Evolutionary conservation across 2,797 vertebrate species (phyloP), one percentile per base, ranked within the genome.

Genomic region (Gymnopithys bicolor): DNA sequence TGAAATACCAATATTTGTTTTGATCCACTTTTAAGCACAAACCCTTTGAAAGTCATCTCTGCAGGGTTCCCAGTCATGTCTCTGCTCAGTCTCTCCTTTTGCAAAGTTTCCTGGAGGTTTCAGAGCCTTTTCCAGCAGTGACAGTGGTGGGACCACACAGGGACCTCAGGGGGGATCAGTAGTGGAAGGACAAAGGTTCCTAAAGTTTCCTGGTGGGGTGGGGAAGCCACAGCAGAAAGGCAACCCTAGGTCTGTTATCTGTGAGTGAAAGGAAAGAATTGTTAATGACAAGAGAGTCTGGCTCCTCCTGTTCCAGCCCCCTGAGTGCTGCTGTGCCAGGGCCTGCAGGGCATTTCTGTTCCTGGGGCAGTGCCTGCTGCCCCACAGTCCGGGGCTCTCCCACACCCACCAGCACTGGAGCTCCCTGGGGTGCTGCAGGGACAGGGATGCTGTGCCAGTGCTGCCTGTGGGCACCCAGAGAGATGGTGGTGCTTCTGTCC

Each of bases 311-410:
- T 41, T 41, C 6, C 41, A 41, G 41, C 41, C 16, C 15, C 41
- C 11, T 0, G 0, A n/a, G 66, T 32, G n/a, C 22, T 52, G n/a
- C 35, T 27, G 37, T 37, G 23, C 24, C 7, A 10, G 51, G 3
- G 5, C 41, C 32, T 14, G 15, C 3, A 9, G 56, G 43, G 2
- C 39, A 7, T 19, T 48, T n/a, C 49, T 37, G 41, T 5, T 41
- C 41, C 41, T 41, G 41, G 41, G 41, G 41, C 41, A 41, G 23
- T 35, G 45, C 41, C 69, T 19, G 30, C 8, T 39, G 35, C 16
- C 32, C 46, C 18, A 4, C 19, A 25, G 2, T 25, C 48, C 32
- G 25, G 18, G 14, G 5, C 12, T 17, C n/a, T 24, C 5, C 10
- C 32, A 7, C 45, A 46, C 7, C 12, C 11, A 4, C 7, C 24